Evolutionary conservation across 1,140 invertebrate species (phyloP).

Genomic region (Cydia splendana): DNA sequence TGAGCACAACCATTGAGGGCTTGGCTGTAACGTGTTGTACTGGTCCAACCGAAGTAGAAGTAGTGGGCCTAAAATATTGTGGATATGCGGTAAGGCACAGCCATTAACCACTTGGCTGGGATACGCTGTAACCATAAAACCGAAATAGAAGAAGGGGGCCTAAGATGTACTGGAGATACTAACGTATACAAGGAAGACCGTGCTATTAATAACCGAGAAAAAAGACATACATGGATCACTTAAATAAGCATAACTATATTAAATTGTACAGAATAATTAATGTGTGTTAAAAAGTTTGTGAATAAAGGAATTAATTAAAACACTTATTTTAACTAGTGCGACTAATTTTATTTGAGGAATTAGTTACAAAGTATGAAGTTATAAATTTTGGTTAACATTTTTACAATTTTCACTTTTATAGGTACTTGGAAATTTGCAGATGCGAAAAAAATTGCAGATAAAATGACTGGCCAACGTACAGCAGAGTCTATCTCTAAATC

Average conservation of each 20-base stretch:
- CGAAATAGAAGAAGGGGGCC: too few species aligned
- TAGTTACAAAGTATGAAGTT: not conserved
- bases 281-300: not conserved
- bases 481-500: not conserved
- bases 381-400: not conserved
- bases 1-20: conserved; percentile 35
- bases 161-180: too few species aligned
- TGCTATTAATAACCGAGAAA: too few species aligned
- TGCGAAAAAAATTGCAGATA: not conserved
- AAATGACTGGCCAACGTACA: not conserved
- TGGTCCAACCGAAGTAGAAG: too few species aligned
- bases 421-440: not conserved
- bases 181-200: too few species aligned
- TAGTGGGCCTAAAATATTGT: too few species aligned
- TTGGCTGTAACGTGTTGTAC: too few species aligned
- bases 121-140: too few species aligned
- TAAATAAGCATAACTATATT: not conserved
- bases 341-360: too few species aligned
- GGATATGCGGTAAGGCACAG: conserved; percentile 30
- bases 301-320: not conserved
- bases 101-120: conserved; percentile 13
- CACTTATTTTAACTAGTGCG: too few species aligned
- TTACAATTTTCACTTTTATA: not conserved
- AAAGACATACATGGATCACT: too few species aligned
- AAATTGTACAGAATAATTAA: not conserved